Conservation (phyloP, 2,888 invertebrate genomes). For the Rhamphomyia laevipes region DNA sequence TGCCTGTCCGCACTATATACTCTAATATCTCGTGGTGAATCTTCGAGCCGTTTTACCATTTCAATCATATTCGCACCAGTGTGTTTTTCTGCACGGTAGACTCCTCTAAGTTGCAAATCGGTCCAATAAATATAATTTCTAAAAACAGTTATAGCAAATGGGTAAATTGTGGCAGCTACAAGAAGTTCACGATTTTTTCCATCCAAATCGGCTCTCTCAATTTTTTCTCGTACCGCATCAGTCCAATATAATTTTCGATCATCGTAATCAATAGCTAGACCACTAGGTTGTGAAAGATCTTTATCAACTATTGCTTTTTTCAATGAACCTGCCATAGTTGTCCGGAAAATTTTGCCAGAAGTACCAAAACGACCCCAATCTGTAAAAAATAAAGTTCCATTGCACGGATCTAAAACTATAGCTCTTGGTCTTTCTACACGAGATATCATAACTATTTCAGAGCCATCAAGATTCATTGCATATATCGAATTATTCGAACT, state of each 20-base stretch:
- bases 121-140: constrained; percentile 93
- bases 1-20: constrained; percentile 72
- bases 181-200: constrained; percentile 76
- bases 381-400: constrained; percentile 87
- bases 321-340: constrained; percentile 93
- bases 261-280: constrained; percentile 89
- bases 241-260: constrained; percentile 94
- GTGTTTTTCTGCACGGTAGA: constrained; percentile 93
- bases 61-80: constrained; percentile 91
- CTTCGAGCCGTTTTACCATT: constrained; percentile 85
- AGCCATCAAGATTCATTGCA: constrained; percentile 84
- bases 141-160: constrained; percentile 86
- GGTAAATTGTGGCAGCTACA: constrained; percentile 85
- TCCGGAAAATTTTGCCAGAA: constrained; percentile 84
- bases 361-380: constrained; percentile 93
- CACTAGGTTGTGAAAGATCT: constrained; percentile 89
- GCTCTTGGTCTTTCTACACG: constrained; percentile 88
- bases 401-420: constrained; percentile 93
- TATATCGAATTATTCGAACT: constrained; percentile 89
- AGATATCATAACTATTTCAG: constrained; percentile 81
- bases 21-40: constrained; percentile 86
- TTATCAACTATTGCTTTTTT: constrained; percentile 79
- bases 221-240: constrained; percentile 89
- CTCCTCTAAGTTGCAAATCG: constrained; percentile 81
- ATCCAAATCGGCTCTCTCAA: constrained; percentile 81